A percentile compares a stretch with the other conserved stretches of the same genome.
These are phyloP conservation scores for Anhinga anhinga DNA, from an alignment of 2,113 vertebrate genomes.

Conservation along the genomic window DNA sequence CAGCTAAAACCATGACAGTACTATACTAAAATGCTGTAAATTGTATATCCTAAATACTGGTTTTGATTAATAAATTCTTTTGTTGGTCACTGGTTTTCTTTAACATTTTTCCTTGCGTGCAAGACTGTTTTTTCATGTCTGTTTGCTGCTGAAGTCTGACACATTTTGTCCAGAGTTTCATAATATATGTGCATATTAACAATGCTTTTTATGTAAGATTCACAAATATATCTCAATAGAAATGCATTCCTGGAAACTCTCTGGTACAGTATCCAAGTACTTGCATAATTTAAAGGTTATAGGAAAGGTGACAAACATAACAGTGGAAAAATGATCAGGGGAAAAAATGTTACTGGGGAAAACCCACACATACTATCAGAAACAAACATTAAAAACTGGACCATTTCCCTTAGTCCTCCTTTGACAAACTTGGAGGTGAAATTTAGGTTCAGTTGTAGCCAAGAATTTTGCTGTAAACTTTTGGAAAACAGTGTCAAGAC, in stretches of 20 bases:
- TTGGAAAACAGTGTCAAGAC: neutral
- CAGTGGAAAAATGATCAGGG: neutral
- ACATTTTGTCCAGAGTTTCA: neutral
- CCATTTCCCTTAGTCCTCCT: neutral
- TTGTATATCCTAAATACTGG: neutral
- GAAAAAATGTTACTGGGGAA: neutral
- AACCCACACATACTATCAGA: neutral
- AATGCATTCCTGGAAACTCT: neutral
- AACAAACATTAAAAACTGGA: neutral
- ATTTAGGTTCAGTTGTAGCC: neutral
- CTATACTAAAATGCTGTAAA: neutral
- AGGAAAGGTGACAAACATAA: neutral
- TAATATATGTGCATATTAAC: neutral
- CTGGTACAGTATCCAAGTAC: neutral
- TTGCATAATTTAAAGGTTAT: neutral
- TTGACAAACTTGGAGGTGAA: neutral
- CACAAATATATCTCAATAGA: neutral
- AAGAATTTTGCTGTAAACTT: neutral
- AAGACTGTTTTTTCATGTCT: neutral
- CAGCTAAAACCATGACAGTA: neutral
- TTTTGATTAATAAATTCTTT: neutral
- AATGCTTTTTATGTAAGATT: neutral
- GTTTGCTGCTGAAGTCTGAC: neutral
- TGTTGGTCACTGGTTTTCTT: neutral
- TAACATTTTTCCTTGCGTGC: neutral